Base-by-base conservation (phyloP, 2,113 vertebrate genomes). In the Hepsetus odoe region DNA sequence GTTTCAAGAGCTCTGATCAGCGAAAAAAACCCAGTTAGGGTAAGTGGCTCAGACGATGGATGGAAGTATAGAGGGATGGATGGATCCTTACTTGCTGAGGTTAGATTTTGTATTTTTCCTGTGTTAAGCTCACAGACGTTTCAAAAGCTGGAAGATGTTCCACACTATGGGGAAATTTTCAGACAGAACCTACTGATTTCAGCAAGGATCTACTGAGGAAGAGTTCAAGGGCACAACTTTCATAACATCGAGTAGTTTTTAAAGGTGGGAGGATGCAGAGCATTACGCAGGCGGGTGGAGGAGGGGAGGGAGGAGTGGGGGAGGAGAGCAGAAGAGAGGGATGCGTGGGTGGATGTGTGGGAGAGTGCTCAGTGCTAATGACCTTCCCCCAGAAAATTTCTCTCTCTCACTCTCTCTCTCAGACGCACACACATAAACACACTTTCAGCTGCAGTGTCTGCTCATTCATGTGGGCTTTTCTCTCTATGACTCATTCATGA, bases 221-320 rank as follows among this genome's bases (percentile, higher is more conserved):
- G 30, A 35, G 40, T 20, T 32, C 58, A 77, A 72, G 46, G 68
- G 30, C 68, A 64, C 8, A 1, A 18, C 2, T 24, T 78, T 71
- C 26, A 18, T 32, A 40, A 59, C 24, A 30, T 38, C 28, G 6
- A 38, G 9, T 26, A 69, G 20, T 33, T 0, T 42, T 30, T 44
- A 56, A 72, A n/a, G 33, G 59, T 18, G 69, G n/a, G 35, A 84
- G 84, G 83, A 68, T 80, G 86, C 55, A 67, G 76, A 84, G 86
- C n/a, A n/a, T n/a, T n/a, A 73, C 2, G 59, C 40, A 38, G 56
- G 38, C 46, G 40, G 66, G 22, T 24, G 64, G 62, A 79, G 67
- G 46, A 72, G 58, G 55, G 40, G 1, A 28, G 30, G 30, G 79
- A 42, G 16, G 20, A 26, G 67, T 12, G 35, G 33, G 53, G 32